Evolutionary conservation across 2,113 vertebrate species (phyloP).

Genomic region (Anarrhichthys ocellatus): DNA sequence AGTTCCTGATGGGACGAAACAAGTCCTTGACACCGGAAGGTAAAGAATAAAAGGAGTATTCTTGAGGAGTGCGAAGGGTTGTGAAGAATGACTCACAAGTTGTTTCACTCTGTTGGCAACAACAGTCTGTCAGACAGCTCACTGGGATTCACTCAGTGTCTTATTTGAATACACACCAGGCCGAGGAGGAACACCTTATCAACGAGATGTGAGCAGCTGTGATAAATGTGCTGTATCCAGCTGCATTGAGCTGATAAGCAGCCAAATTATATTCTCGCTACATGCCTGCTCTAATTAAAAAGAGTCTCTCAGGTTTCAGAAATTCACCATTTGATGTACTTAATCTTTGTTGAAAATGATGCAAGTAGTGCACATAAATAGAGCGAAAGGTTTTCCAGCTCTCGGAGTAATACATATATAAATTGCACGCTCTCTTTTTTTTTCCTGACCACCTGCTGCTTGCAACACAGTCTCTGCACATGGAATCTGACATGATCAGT

Average conservation of each 20-base stretch:
- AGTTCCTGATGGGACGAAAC: slow-evolving; percentile 41
- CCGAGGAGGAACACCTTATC: slow-evolving; percentile 72
- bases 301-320: slow-evolving; percentile 70
- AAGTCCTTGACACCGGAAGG: slow-evolving; percentile 21
- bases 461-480: slow-evolving; percentile 28
- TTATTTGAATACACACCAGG: slow-evolving; percentile 70
- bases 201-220: slow-evolving; percentile 71
- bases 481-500: slow-evolving; percentile 64
- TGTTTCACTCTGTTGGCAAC: slow-evolving; percentile 62
- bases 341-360: slow-evolving; percentile 74
- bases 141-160: slow-evolving; percentile 56
- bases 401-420: slow-evolving; percentile 30
- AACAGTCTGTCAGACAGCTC: slow-evolving; percentile 60
- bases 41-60: slow-evolving; percentile 28
- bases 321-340: slow-evolving; percentile 63
- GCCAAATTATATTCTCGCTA: slow-evolving; percentile 73
- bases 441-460: slow-evolving; percentile 66
- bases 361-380: slow-evolving; percentile 50
- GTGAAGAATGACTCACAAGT: slow-evolving; percentile 51
- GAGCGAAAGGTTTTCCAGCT: slow-evolving; percentile 26
- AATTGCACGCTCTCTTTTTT: slow-evolving; percentile 16
- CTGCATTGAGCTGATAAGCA: slow-evolving; percentile 79
- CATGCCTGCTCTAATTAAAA: slow-evolving; percentile 78
- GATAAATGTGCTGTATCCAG: slow-evolving; percentile 74
- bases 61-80: slow-evolving; percentile 17